phyloP scores from a whole-genome alignment of 2,797 vertebrate species.

The Euphonia xanthogaster region DNA sequence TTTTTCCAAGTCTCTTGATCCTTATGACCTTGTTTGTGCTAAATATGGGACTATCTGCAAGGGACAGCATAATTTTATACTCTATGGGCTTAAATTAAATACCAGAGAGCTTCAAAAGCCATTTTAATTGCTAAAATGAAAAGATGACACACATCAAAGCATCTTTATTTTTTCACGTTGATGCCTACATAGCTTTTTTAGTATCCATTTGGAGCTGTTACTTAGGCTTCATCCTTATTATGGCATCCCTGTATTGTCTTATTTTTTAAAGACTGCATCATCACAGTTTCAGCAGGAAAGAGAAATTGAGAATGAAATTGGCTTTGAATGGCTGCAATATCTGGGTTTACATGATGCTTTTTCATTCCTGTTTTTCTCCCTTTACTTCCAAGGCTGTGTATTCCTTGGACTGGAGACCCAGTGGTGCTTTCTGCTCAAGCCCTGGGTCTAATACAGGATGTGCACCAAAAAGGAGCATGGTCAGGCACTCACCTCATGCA shows the following conservation, averaged over 20 bases:
- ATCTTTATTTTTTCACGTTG: slow-evolving; percentile 59
- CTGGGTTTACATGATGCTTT: background rate
- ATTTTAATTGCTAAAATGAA: slow-evolving; percentile 81
- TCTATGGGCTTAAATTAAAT: slow-evolving; percentile 74
- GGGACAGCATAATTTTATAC: slow-evolving; percentile 63
- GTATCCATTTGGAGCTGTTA: slow-evolving; percentile 64
- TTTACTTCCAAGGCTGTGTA: background rate
- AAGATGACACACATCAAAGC: slow-evolving; percentile 78
- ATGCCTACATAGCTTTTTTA: slow-evolving; percentile 58
- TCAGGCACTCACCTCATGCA: background rate
- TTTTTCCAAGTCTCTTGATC: slow-evolving; percentile 65
- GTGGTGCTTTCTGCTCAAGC: background rate
- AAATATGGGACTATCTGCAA: slow-evolving; percentile 72
- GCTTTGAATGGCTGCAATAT: background rate
- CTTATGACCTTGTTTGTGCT: slow-evolving; percentile 70
- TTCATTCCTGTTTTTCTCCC: background rate
- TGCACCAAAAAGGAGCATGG: background rate
- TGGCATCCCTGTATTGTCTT: background rate
- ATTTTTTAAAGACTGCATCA: background rate
- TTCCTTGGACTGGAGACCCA: background rate
- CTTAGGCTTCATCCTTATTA: slow-evolving; percentile 33
- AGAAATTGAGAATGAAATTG: background rate
- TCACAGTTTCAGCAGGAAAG: background rate
- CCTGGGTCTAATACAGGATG: rapidly evolving
- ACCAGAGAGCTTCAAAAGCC: slow-evolving; percentile 73